A percentile compares a stretch with the other conserved stretches of the same genome.
phyloP scores from a whole-genome alignment of 2,113 vertebrate genomes.

The Abramis brama region DNA sequence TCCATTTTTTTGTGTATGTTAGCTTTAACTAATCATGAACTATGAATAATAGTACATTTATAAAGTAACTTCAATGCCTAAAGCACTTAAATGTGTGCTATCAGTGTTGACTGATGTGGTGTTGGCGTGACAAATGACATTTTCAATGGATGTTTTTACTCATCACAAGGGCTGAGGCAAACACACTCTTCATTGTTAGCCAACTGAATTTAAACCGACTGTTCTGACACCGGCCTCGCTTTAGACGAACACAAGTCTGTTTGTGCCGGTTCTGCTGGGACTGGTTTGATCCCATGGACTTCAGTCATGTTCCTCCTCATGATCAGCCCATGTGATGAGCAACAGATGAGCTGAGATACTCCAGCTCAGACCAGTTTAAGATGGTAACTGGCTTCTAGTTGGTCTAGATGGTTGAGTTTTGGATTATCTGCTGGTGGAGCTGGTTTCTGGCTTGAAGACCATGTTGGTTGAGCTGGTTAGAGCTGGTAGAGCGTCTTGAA shows the following conservation, averaged over 20 bases:
- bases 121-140: background rate
- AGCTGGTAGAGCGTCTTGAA: background rate
- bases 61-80: background rate
- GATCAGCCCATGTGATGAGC: no score
- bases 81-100: background rate
- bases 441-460: no score
- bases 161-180: background rate
- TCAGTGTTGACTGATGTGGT: background rate
- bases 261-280: background rate
- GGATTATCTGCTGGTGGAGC: background rate
- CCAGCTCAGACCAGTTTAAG: no score
- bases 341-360: no score
- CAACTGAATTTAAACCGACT: conserved; percentile 42
- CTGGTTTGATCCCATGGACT: background rate
- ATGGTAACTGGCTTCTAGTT: no score
- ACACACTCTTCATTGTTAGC: conserved; percentile 25
- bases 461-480: background rate
- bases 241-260: conserved; percentile 1
- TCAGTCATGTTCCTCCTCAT: background rate
- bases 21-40: background rate
- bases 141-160: background rate
- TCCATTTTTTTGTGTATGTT: background rate
- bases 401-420: background rate
- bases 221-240: background rate
- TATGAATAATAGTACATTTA: background rate